Base-by-base conservation (phyloP, 2,888 invertebrate genomes). In the Oscheius sp. region DNA sequence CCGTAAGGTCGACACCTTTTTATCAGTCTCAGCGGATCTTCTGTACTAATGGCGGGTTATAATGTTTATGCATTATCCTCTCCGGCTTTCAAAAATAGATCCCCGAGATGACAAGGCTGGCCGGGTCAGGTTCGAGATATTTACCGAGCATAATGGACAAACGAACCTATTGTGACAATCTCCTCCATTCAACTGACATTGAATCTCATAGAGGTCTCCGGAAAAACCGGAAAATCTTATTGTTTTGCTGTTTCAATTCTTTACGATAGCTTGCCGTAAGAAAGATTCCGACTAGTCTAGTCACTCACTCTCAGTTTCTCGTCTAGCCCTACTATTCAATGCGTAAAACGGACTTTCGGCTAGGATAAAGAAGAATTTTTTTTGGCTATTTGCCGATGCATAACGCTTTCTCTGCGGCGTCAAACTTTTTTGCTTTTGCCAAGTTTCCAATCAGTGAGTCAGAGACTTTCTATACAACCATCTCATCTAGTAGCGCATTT, bases 111-210 rank as follows among this genome's bases (percentile, higher is more conserved):
- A 55, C 15, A 33, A 34, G 42, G 23, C 58, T 17, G 55, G 17
- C 25, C 45, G 12, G 61, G 61, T 61, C 61, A 61, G 61, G 61
- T 42, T 61, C 55, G 61, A 29, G 61, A 61, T 61, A 61, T 61
- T 61, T 61, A 42, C 61, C 45, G 61, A 61, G 61, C 61, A 61
- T 61, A 61, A 61, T 61, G 61, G 61, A 61, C 61, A 61, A 61
- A 61, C 45, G 61, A 23, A 45, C 42, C 61, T n/a, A 61, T 61
- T 27, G 42, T 46, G 61, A 45, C 61, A 61, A 61, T 61, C 61
- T 61, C n/a, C n/a, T n/a, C 27, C 61, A 29, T 61, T 61, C 61
- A 61, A 39, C 42, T 29, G 61, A 61, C 61, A 61, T 61, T 31
- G 45, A 45, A 61, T 17, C 61, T 27, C 25, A 29, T 2, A 12